Conservation (phyloP, 2,888 invertebrate genomes). For the Spilarctia lutea region DNA sequence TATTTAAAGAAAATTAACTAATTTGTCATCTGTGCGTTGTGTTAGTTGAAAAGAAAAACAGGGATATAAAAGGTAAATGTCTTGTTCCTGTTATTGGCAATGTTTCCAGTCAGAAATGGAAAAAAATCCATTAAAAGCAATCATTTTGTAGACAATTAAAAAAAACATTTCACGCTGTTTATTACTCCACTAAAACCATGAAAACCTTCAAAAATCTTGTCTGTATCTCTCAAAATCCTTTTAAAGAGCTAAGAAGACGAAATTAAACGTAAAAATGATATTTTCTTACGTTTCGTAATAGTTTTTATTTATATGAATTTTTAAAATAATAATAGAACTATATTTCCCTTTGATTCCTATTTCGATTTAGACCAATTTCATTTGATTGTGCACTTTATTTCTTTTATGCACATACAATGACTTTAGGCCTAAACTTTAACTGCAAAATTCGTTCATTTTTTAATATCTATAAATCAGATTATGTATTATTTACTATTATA, state of each 20-base stretch:
- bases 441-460: background rate
- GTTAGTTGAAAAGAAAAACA: background rate
- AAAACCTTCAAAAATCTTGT: background rate
- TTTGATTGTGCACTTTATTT: background rate
- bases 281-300: background rate
- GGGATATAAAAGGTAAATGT: background rate
- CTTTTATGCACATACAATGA: background rate
- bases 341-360: background rate
- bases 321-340: background rate
- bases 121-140: background rate
- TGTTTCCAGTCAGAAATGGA: background rate
- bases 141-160: background rate
- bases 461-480: background rate
- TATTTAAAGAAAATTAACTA: constrained; percentile 1
- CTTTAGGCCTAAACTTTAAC: constrained; percentile 14
- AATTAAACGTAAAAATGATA: background rate
- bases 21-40: background rate
- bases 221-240: background rate
- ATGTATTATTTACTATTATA: background rate
- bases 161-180: background rate
- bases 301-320: background rate
- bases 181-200: background rate
- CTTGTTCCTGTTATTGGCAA: background rate
- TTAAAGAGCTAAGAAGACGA: background rate
- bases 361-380: background rate